Evolutionary conservation across 1,140 invertebrate species (phyloP).

Genomic region (Cherax quadricarinatus): DNA sequence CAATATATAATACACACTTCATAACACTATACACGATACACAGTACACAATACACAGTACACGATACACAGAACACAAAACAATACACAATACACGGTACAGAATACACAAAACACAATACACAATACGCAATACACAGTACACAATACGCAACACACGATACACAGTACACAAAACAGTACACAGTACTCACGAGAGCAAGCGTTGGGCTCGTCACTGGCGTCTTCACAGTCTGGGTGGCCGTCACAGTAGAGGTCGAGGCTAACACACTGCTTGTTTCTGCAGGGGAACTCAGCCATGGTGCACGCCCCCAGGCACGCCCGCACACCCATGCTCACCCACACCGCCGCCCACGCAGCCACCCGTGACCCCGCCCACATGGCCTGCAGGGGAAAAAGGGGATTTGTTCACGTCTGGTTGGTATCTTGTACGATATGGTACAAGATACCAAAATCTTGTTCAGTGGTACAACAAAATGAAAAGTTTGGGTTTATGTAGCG

Average conservation of each 20-base stretch:
- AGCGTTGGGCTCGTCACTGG: slow-evolving; percentile 57
- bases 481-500: too few species aligned
- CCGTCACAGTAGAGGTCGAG: slow-evolving; percentile 65
- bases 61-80: too few species aligned
- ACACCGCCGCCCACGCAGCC: slow-evolving; percentile 46
- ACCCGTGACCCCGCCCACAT: slow-evolving; percentile 26
- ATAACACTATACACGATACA: too few species aligned
- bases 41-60: too few species aligned
- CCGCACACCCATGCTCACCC: slow-evolving; percentile 50
- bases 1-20: too few species aligned
- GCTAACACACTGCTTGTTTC: slow-evolving; percentile 61
- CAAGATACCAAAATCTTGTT: too few species aligned
- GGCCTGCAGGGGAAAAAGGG: background rate
- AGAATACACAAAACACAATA: too few species aligned
- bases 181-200: slow-evolving; percentile 45
- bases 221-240: slow-evolving; percentile 60
- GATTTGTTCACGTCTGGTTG: too few species aligned
- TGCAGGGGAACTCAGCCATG: slow-evolving; percentile 56
- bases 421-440: background rate
- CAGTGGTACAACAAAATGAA: too few species aligned
- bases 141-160: too few species aligned
- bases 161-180: background rate
- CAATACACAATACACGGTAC: too few species aligned
- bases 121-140: too few species aligned
- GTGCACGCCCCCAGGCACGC: slow-evolving; percentile 39